Evolutionary conservation across 2,113 vertebrate genomes (phyloP).

Genomic region (Peromyscus californicus): DNA sequence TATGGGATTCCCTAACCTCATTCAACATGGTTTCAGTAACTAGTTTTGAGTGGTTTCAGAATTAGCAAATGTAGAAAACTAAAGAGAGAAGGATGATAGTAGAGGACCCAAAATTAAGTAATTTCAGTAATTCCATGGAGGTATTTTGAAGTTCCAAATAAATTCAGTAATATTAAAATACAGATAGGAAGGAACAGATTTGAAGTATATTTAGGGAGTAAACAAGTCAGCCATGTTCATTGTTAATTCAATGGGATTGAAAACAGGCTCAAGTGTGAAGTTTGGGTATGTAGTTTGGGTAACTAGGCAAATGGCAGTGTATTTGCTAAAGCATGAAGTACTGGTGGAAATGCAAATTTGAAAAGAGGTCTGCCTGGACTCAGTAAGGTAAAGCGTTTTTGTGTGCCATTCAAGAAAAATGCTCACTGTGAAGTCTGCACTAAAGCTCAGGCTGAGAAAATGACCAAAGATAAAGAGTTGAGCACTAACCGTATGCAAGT

Average conservation of each 20-base stretch:
- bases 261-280: background rate
- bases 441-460: background rate
- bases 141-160: background rate
- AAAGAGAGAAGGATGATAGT: background rate
- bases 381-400: background rate
- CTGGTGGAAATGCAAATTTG: rapidly evolving
- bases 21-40: background rate
- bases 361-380: background rate
- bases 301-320: background rate
- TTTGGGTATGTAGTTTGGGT: background rate
- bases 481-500: background rate
- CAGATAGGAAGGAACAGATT: background rate
- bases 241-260: background rate
- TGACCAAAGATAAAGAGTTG: background rate
- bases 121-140: background rate
- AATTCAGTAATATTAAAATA: background rate
- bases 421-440: background rate
- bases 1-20: background rate
- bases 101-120: background rate
- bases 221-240: background rate
- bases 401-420: background rate
- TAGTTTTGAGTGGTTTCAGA: background rate
- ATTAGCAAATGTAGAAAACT: background rate
- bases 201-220: background rate
- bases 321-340: background rate